Percentiles rank a stretch among this genome's conserved stretches.
Conservation (phyloP, 2,888 invertebrate species). For the Mythimna loreyi region DNA sequence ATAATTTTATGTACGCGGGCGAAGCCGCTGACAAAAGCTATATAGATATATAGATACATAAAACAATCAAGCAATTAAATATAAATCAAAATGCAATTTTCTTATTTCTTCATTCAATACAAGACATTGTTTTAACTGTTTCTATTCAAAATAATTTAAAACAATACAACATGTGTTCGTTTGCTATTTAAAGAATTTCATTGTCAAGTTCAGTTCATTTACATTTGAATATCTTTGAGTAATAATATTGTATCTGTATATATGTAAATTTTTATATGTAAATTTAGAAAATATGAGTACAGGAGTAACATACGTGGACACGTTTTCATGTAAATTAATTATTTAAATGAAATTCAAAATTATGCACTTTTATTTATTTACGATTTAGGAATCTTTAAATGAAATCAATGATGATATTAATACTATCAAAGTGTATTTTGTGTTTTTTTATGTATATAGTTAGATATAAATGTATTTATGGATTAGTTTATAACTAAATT, state of each 20-base stretch:
- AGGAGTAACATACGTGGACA: neutral
- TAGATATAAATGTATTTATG: no score
- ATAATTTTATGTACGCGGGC: no score
- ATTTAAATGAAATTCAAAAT: neutral
- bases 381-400: neutral
- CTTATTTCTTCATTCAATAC: neutral
- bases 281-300: conserved; percentile 4
- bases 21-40: no score
- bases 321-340: conserved; percentile 12
- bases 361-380: neutral
- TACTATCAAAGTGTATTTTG: no score
- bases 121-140: conserved; percentile 15
- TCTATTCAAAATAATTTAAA: conserved; percentile 14
- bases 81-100: neutral
- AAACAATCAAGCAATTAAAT: no score
- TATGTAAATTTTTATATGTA: conserved; percentile 11
- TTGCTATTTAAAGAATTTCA: conserved; percentile 13
- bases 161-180: conserved; percentile 27
- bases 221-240: conserved; percentile 28
- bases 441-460: no score
- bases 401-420: neutral
- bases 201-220: conserved; percentile 23
- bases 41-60: no score
- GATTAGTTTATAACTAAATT: no score
- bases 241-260: conserved; percentile 23